Percentiles rank a stretch among this genome's conserved stretches.
These are phyloP conservation scores for Pachydiplax longipennis DNA, from an alignment of 2,888 invertebrate genomes.

Conservation along the genomic window DNA sequence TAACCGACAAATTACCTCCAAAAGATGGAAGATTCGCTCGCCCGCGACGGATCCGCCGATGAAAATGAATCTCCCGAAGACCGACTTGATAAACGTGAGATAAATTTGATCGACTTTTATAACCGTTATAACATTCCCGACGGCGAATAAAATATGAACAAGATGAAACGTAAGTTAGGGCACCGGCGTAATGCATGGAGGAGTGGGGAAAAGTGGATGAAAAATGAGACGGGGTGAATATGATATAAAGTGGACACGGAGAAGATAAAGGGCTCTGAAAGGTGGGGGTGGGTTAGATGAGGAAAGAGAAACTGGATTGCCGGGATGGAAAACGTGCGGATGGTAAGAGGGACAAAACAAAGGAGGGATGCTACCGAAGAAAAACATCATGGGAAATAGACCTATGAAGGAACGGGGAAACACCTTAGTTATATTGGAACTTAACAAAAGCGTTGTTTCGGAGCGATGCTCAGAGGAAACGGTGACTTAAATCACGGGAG, in stretches of 20 bases:
- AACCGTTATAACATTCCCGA: background rate
- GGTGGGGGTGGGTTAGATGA: background rate
- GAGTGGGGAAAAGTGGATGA: slow-evolving; percentile 6
- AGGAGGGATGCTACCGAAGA: background rate
- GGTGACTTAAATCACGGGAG: background rate
- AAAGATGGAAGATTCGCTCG: background rate
- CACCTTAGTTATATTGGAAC: background rate
- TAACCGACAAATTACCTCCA: background rate
- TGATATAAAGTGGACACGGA: slow-evolving; percentile 4
- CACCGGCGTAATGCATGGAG: background rate
- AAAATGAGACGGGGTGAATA: slow-evolving; percentile 18
- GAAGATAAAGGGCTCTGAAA: background rate
- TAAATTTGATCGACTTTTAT: background rate
- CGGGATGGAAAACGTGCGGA: background rate
- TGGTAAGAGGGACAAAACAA: background rate
- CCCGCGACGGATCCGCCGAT: background rate
- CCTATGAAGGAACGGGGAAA: background rate
- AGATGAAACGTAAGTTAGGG: slow-evolving; percentile 10
- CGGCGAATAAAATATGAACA: slow-evolving; percentile 18
- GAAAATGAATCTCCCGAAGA: background rate
- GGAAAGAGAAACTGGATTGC: background rate
- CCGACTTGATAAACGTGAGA: background rate
- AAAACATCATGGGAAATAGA: background rate
- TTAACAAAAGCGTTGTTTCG: background rate
- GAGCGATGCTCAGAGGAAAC: background rate